phyloP scores from a whole-genome alignment of 53 echinoderm and acorn worm species.

The Holothuria leucospilota region DNA sequence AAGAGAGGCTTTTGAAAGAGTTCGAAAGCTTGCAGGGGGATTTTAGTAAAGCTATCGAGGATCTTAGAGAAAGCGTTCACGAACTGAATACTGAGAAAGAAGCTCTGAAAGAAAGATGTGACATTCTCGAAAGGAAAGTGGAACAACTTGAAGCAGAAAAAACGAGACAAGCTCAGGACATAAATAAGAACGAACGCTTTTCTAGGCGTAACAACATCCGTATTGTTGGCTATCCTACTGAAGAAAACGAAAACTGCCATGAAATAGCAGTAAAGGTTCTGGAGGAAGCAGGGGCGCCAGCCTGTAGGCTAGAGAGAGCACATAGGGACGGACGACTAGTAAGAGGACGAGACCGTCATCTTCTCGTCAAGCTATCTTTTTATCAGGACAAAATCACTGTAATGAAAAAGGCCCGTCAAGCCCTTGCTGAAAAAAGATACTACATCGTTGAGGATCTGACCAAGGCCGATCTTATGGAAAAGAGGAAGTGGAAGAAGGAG shows the following conservation, averaged over 20 bases:
- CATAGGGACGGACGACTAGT: constrained; percentile 24
- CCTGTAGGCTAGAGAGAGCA: constrained; percentile 29
- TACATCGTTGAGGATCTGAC: constrained; percentile 21
- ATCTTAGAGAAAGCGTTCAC: no score
- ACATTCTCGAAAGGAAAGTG: no score
- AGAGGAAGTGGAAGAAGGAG: neutral
- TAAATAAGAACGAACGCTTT: neutral
- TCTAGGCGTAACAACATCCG: no score
- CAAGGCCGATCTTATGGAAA: neutral
- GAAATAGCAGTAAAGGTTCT: constrained; percentile 30
- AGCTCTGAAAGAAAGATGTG: no score
- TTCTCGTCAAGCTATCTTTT: constrained; percentile 35
- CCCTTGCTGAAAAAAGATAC: constrained; percentile 5
- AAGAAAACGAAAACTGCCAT: no score
- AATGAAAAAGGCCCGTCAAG: constrained; percentile 12
- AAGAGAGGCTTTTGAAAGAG: no score
- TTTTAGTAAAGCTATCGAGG: no score
- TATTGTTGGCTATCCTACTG: no score
- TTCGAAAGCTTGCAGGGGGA: no score
- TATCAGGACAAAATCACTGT: constrained; percentile 33
- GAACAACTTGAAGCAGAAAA: no score
- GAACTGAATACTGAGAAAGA: no score
- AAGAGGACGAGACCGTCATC: constrained; percentile 24
- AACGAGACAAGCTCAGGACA: no score
- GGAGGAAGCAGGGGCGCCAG: constrained; percentile 12